phyloP scores from a whole-genome alignment of 2,888 invertebrate genomes.

The Xestia rhomboidea region DNA sequence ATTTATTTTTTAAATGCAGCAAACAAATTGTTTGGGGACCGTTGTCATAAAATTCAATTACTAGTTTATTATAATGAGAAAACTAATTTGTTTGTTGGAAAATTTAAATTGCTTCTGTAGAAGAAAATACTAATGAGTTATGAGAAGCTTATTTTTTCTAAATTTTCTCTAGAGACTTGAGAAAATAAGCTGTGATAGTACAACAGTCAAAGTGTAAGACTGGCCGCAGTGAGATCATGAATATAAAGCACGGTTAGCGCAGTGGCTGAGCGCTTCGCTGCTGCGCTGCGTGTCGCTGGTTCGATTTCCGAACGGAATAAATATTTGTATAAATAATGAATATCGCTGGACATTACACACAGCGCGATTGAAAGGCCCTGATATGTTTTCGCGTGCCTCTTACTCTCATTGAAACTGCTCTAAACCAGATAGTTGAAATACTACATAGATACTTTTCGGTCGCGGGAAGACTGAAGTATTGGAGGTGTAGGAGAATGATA shows the following conservation, averaged over 20 bases:
- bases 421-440: too few relatives aligned
- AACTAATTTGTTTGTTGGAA: slow-evolving; percentile 31
- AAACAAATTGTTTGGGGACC: slow-evolving; percentile 9
- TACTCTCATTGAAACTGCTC: too few relatives aligned
- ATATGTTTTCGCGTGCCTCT: too few relatives aligned
- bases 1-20: not conserved
- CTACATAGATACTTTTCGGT: too few relatives aligned
- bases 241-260: not conserved
- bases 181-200: not conserved
- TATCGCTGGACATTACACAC: too few relatives aligned
- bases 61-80: slow-evolving; percentile 22
- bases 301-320: too few relatives aligned
- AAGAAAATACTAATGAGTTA: slow-evolving; percentile 15
- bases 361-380: too few relatives aligned
- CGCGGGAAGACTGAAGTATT: too few relatives aligned
- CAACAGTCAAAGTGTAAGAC: not conserved
- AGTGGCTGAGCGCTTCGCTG: not conserved
- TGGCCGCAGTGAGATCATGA: not conserved
- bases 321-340: not conserved
- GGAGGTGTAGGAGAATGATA: too few relatives aligned
- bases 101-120: slow-evolving; percentile 22
- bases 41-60: slow-evolving; percentile 34
- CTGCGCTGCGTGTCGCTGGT: not conserved
- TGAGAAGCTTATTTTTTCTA: not conserved
- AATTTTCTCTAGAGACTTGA: not conserved